Evolutionary conservation across 53 echinoderm and acorn worm species (phyloP).

Genomic region (Paelopatides confundens): DNA sequence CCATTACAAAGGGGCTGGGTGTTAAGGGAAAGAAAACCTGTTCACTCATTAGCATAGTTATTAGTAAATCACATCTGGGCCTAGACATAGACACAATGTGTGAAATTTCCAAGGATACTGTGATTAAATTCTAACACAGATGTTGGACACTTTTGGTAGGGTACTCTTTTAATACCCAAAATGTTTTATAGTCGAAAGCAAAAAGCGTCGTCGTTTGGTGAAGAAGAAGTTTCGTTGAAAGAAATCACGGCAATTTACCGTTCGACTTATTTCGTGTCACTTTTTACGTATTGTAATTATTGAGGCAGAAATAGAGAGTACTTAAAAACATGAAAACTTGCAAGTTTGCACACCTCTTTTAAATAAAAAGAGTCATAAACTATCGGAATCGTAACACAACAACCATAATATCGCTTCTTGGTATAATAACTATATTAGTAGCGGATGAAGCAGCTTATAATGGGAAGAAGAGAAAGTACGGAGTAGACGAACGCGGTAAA

Average conservation of each 20-base stretch:
- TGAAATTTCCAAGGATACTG: slow-evolving; percentile 34
- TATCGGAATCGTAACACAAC: too few relatives aligned
- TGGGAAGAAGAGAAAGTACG: too few relatives aligned
- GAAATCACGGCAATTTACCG: background rate
- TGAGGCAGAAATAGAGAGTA: background rate
- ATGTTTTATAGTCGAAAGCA: background rate
- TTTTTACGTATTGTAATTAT: background rate
- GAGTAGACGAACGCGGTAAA: too few relatives aligned
- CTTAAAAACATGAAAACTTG: background rate
- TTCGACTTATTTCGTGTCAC: background rate
- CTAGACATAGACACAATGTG: background rate
- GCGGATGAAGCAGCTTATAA: too few relatives aligned
- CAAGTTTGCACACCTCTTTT: background rate
- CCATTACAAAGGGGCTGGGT: background rate
- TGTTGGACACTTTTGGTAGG: background rate
- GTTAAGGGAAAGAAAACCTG: background rate
- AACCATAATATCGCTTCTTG: too few relatives aligned
- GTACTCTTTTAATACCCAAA: background rate
- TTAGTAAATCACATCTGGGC: slow-evolving; percentile 37
- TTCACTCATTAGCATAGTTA: slow-evolving; percentile 23
- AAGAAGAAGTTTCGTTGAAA: background rate
- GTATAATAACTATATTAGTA: too few relatives aligned
- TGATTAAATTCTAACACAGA: slow-evolving; percentile 26
- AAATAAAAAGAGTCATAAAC: too few relatives aligned
- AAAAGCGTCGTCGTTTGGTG: background rate